Evolutionary conservation across 2,888 invertebrate species (phyloP).

Genomic region (Biston stratarius): DNA sequence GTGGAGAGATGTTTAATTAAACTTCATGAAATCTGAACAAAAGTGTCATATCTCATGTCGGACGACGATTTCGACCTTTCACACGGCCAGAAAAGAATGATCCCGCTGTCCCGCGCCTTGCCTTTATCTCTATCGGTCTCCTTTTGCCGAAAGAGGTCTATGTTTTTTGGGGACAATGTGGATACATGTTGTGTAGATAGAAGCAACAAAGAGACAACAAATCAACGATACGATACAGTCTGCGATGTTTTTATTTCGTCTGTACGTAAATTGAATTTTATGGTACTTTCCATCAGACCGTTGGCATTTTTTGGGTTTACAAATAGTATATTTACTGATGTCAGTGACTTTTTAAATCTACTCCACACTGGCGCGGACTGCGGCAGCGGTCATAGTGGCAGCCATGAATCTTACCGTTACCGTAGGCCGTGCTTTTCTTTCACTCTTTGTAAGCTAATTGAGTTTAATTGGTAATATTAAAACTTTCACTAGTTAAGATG

Average conservation of each 20-base stretch:
- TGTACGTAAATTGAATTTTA: conserved; percentile 81
- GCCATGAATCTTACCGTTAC: too few species aligned
- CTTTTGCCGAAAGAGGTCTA: conserved; percentile 49
- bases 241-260: conserved; percentile 80
- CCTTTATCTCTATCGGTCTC: conserved; percentile 20
- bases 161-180: conserved; percentile 57
- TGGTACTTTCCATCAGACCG: conserved; percentile 72
- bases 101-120: conserved; percentile 45
- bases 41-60: conserved; percentile 66
- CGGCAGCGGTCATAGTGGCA: too few species aligned
- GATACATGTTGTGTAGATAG: conserved; percentile 56
- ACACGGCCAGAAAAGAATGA: conserved; percentile 55
- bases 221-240: conserved; percentile 74
- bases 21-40: conserved; percentile 69
- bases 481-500: too few species aligned
- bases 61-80: conserved; percentile 56
- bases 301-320: conserved; percentile 43
- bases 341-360: too few species aligned
- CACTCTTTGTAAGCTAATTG: too few species aligned
- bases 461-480: too few species aligned
- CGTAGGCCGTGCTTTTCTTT: too few species aligned
- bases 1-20: conserved; percentile 70
- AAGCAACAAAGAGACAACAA: conserved; percentile 76
- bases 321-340: not conserved
- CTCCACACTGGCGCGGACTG: too few species aligned